These are phyloP conservation scores for Phytoseiulus persimilis DNA, from an alignment of 2,888 invertebrate species.

Conservation along the genomic window DNA sequence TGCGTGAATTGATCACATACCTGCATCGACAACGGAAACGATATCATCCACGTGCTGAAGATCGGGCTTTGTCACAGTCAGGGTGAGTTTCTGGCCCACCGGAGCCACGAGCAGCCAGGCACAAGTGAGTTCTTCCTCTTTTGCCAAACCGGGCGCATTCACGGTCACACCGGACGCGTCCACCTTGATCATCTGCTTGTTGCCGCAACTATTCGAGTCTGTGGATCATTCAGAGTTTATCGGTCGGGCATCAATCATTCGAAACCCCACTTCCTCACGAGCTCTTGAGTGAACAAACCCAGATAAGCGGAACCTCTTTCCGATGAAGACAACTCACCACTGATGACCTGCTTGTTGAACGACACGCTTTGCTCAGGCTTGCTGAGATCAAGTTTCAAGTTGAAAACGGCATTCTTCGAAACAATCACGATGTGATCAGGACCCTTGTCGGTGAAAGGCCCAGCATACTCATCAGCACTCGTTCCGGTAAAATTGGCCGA, in stretches of 20 bases:
- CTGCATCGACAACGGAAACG: not conserved
- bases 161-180: not conserved
- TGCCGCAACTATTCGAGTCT: not conserved
- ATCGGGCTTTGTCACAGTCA: not conserved
- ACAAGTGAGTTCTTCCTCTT: not conserved
- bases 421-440: constrained; percentile 23
- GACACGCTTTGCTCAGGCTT: not conserved
- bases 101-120: not conserved
- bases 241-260: too few relatives aligned
- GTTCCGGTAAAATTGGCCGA: not conserved
- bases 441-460: not conserved
- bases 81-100: not conserved
- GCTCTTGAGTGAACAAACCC: not conserved
- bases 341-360: not conserved
- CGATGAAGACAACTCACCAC: not conserved
- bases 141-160: not conserved
- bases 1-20: too few relatives aligned
- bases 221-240: not conserved
- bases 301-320: too few relatives aligned
- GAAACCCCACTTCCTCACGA: too few relatives aligned
- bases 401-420: not conserved
- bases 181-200: not conserved
- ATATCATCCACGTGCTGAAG: not conserved
- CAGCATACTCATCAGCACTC: not conserved
- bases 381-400: not conserved